phyloP scores from a whole-genome alignment of 2,888 invertebrate genomes.

The Netelia melanura region DNA sequence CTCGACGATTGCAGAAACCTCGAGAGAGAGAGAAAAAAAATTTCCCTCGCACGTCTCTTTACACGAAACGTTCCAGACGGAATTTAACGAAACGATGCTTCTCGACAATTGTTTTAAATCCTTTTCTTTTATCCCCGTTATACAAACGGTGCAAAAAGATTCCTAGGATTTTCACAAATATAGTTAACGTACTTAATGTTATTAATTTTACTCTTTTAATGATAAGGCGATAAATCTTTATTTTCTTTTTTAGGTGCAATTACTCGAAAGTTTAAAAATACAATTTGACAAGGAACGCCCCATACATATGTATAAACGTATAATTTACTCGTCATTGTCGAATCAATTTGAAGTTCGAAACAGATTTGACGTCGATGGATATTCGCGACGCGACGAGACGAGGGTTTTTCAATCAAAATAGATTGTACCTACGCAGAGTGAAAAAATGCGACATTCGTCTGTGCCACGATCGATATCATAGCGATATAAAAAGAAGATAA shows the following conservation, averaged over 20 bases:
- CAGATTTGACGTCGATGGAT: neutral
- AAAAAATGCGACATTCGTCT: neutral
- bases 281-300: neutral
- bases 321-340: neutral
- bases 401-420: neutral
- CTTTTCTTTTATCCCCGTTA: neutral
- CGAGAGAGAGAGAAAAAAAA: slow-evolving; percentile 2
- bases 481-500: neutral
- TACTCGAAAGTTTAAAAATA: no score
- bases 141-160: no score
- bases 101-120: neutral
- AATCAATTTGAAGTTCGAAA: neutral
- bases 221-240: no score
- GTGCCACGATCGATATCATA: neutral
- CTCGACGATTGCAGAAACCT: neutral
- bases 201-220: no score
- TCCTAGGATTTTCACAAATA: no score
- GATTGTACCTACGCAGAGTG: neutral
- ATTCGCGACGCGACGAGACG: neutral
- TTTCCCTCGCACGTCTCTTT: slow-evolving; percentile 3
- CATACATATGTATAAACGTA: neutral
- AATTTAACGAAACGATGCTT: neutral
- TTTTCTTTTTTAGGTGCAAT: no score
- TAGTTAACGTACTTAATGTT: no score
- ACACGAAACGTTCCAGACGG: neutral